Conservation (phyloP, 1,140 invertebrate genomes). For the Solen grandis region DNA sequence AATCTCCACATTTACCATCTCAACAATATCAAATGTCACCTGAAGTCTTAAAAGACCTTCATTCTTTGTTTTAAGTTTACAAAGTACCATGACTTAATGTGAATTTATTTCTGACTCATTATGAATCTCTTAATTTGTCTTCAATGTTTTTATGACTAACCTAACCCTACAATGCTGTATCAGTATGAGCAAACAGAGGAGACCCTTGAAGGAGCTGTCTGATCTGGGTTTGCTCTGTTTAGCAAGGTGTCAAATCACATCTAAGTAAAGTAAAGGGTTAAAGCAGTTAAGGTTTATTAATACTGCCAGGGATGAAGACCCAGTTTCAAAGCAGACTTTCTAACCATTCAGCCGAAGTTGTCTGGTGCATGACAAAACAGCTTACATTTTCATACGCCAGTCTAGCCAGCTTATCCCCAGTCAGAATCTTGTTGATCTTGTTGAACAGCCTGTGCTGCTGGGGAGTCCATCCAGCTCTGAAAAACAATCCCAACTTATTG, state of each 20-base stretch:
- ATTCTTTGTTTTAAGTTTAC: background rate
- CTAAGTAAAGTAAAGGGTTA: too few relatives aligned
- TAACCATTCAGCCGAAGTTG: too few relatives aligned
- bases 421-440: constrained; percentile 86
- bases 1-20: background rate
- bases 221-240: too few relatives aligned
- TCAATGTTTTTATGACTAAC: background rate
- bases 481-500: too few relatives aligned
- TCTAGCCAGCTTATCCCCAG: constrained; percentile 86
- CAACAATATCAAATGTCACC: background rate
- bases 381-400: constrained; percentile 82
- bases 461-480: constrained; percentile 86
- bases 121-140: background rate
- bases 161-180: too few relatives aligned
- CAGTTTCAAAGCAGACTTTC: too few relatives aligned
- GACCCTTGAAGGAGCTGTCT: too few relatives aligned
- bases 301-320: too few relatives aligned
- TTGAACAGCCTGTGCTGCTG: constrained; percentile 86
- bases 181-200: too few relatives aligned
- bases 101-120: background rate
- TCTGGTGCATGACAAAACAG: background rate
- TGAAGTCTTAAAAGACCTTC: background rate
- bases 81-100: background rate
- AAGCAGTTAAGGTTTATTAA: too few relatives aligned
- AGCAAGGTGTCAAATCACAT: too few relatives aligned